Base-by-base conservation (phyloP, 2,888 invertebrate species). In the Cremastobaeus sp. region DNA sequence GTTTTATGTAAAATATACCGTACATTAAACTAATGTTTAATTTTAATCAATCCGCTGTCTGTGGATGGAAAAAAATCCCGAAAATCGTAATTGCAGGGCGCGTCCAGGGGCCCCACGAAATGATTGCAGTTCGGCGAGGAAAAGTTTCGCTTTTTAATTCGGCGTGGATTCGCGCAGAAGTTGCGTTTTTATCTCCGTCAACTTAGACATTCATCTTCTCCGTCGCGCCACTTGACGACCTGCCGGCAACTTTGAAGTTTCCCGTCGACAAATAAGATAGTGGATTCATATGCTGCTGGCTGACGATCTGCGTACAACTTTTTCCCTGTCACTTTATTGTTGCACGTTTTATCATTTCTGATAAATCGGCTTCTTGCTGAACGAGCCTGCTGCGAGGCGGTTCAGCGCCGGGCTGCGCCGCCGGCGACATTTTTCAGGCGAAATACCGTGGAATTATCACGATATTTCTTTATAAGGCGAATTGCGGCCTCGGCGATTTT, bases 381-480 rank as follows among this genome's bases (percentile, higher is more conserved):
- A 47, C 35, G 34, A 59, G 25, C 35, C 11, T 32, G 59, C 37
- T 15, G 12, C 14, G 30, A 3, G 21, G 35, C 25, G 43, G 14
- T 41, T 48, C 32, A 48, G n/a, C 30, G 21, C 39, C 14, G 41
- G 20, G 48, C 47, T 48, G 47, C 32, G 45, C 47, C 45, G 37
- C 21, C 32, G 37, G 34, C 30, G 41, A 47, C 48, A 47, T 41
- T 66, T 48, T 55, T 47, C 65, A 34, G 17, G 14, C 30, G 55
- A 66, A 66, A 57, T 57, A 66, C 57, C 25, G 66, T 41, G 39
- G 48, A 55, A 66, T 66, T 57, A 57, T 66, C 41, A 41, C 66
- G 48, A 57, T 66, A 48, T 66, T 57, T 66, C 55, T 65, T 55
- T 55, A 47, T 32, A 39, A 41, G 21, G 48, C 17, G 35, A 47